These are phyloP conservation scores for Clamator glandarius DNA, from an alignment of 2,797 vertebrate genomes.

Conservation along the genomic window DNA sequence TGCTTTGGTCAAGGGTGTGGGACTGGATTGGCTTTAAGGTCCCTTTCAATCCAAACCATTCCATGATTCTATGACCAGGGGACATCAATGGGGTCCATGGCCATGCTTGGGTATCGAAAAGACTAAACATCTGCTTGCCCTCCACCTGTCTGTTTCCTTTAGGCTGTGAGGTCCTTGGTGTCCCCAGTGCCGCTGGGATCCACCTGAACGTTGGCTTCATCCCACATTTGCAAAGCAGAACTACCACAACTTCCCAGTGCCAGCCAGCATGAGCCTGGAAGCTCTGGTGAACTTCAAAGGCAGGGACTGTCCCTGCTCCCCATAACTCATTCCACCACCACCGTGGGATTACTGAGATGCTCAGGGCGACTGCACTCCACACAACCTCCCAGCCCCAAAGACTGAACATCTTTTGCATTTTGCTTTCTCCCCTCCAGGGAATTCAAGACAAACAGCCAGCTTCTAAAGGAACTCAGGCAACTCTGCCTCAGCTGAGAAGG, in stretches of 20 bases:
- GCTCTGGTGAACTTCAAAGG: neutral
- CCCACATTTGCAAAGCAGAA: neutral
- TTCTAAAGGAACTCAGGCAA: neutral
- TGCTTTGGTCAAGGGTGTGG: too few species aligned
- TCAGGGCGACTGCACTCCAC: neutral
- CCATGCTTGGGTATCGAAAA: neutral
- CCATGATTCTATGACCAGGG: too few species aligned
- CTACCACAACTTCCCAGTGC: neutral
- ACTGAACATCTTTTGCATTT: neutral
- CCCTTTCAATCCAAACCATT: too few species aligned
- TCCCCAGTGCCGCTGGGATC: neutral
- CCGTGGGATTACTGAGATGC: fast-evolving
- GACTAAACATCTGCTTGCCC: neutral
- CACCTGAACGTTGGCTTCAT: neutral
- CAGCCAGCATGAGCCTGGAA: neutral
- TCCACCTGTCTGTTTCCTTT: neutral
- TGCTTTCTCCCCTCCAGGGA: too few species aligned
- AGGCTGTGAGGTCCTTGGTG: fast-evolving
- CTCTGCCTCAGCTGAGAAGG: neutral
- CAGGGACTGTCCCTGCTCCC: neutral
- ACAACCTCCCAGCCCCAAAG: neutral
- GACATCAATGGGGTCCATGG: neutral
- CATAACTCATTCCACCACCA: fast-evolving
- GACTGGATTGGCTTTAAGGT: too few species aligned
- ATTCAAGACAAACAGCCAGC: neutral